Evolutionary conservation across 2,888 invertebrate species (phyloP), one percentile per base, ranked within the genome.

Genomic region (Callimorpha dominula): DNA sequence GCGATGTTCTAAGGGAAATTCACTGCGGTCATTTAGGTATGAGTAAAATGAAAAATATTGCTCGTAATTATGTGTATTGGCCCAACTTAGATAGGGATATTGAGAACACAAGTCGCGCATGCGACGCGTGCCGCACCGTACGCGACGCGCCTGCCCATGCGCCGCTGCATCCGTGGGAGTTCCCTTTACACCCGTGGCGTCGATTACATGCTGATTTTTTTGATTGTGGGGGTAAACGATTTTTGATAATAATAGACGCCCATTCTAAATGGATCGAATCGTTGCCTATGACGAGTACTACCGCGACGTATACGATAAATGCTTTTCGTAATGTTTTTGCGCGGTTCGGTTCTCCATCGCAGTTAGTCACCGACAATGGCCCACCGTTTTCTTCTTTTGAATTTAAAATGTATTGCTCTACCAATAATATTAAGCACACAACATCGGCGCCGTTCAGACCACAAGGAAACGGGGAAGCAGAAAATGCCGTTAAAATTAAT

Each of bases 111-210:
- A 6, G 11, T 40, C 31, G 40, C 8, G 6, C 17, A 17, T 68
- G 60, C 42, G 52, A 52, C 5, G 67, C 67, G 6, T 67, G 67
- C 54, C 7, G 31, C 14, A 7, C 31, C 6, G 57, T 60, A 40
- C 31, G 52, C 12, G 67, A 67, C 67, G 67, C 67, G 20, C 54
- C 67, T 31, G 20, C 67, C 12, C 54, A 40, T 5, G 31, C 67
- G 31, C 67, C n/a, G 42, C 17, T 67, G 31, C 67, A 54, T 17
- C 67, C 67, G 12, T 67, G 67, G 67, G 67, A 67, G 54, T 67
- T 40, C n/a, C 67, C 67, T 14, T 12, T 54, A 12, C 54, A 67
- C n/a, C 67, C 67, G 14, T 67, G 67, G 67, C 52, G 15, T 12
- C 67, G 67, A 7, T 6, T 67, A 14, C 67, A 54, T 15, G 67